These are phyloP conservation scores for Oreochromis mossambicus DNA, from an alignment of 2,797 vertebrate genomes.

Conservation along the genomic window DNA sequence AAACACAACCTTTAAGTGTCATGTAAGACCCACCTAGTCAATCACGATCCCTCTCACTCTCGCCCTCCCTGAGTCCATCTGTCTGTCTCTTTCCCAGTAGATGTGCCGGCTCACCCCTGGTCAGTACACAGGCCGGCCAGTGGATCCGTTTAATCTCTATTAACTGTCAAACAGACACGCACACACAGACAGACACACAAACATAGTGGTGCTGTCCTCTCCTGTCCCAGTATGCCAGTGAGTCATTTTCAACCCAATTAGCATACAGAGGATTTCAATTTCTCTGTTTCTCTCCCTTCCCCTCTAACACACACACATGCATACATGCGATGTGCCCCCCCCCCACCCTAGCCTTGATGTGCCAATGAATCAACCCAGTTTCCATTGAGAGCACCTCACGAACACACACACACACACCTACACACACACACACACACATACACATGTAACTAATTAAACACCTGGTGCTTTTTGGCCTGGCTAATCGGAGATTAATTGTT, in stretches of 20 bases:
- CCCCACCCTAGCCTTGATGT: constrained; percentile 1
- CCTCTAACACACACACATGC: not conserved
- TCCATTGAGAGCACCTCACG: not conserved
- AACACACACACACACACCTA: not conserved
- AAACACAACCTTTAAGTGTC: constrained; percentile 29
- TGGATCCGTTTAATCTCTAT: constrained; percentile 51
- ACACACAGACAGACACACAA: not conserved
- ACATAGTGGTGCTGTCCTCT: not conserved
- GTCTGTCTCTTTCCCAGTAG: constrained; percentile 34
- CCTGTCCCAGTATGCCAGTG: constrained; percentile 4
- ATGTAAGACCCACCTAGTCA: constrained; percentile 20
- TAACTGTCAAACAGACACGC: constrained; percentile 17
- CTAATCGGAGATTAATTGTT: constrained; percentile 62
- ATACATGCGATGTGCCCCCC: not conserved
- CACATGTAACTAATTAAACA: constrained; percentile 48
- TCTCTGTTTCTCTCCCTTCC: not conserved
- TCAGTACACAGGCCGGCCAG: not conserved
- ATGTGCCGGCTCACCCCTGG: not conserved
- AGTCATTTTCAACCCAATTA: constrained; percentile 52
- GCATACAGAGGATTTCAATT: not conserved
- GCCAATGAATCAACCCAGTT: constrained; percentile 45
- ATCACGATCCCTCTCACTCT: not conserved
- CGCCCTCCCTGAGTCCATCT: constrained; percentile 40
- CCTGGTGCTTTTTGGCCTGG: constrained; percentile 52
- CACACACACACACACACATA: not conserved